Evolutionary conservation across 2,113 vertebrate genomes (phyloP).

Genomic region (Trichechus manatus): DNA sequence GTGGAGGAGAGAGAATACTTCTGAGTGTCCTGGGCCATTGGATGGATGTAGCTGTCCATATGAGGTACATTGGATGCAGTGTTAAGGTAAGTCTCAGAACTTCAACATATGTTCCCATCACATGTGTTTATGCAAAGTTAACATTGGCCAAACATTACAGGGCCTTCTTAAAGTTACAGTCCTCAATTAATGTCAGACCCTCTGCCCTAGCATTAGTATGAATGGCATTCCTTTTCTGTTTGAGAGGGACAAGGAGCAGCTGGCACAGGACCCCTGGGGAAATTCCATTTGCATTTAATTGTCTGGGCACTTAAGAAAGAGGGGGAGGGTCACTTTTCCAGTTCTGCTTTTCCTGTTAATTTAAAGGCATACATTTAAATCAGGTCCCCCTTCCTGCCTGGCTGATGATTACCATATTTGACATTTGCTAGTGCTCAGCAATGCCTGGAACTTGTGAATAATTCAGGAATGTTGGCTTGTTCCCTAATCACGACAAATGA

Average conservation of each 20-base stretch:
- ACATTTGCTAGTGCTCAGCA: slow-evolving; percentile 73
- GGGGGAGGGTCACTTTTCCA: slow-evolving; percentile 42
- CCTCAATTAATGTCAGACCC: neutral
- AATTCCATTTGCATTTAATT: slow-evolving; percentile 66
- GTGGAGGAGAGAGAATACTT: neutral
- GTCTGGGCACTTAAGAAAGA: slow-evolving; percentile 57
- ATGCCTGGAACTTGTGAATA: slow-evolving; percentile 73
- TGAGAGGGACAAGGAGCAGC: neutral
- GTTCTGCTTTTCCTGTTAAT: slow-evolving; percentile 59
- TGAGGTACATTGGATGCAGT: neutral
- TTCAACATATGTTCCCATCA: slow-evolving; percentile 28
- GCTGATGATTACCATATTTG: slow-evolving; percentile 70
- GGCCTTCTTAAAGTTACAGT: neutral
- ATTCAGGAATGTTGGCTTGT: slow-evolving; percentile 72
- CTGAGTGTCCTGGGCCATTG: neutral
- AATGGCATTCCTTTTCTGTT: slow-evolving; percentile 7
- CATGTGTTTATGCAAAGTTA: neutral
- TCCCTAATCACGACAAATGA: slow-evolving; percentile 70
- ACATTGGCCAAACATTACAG: neutral
- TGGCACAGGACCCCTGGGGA: neutral
- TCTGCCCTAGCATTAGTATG: neutral
- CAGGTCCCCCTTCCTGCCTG: slow-evolving; percentile 50
- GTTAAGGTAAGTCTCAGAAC: neutral
- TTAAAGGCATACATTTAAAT: slow-evolving; percentile 73
- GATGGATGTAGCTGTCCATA: neutral